A percentile compares a stretch with the other conserved stretches of the same genome.
phyloP scores from a whole-genome alignment of 2,113 vertebrate genomes.

The Poecilia latipinna region DNA sequence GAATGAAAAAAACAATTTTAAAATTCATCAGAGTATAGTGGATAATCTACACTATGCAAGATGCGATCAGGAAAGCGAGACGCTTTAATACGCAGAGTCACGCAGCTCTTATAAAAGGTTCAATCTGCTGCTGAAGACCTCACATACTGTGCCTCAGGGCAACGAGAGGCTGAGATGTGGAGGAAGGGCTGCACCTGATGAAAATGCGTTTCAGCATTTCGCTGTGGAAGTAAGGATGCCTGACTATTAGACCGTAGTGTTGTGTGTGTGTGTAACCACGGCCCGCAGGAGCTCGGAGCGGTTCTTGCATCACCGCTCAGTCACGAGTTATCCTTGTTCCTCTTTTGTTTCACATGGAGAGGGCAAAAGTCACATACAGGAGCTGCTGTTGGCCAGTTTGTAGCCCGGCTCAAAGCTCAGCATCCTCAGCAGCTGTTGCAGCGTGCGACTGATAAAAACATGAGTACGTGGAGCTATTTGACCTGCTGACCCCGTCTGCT shows the following conservation, averaged over 20 bases:
- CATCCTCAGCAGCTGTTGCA: conserved; percentile 21
- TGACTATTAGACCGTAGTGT: not conserved
- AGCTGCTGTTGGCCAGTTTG: not conserved
- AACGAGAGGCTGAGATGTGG: not conserved
- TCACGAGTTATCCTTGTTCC: conserved; percentile 1
- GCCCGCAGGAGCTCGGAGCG: conserved; percentile 4
- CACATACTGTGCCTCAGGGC: conserved; percentile 11
- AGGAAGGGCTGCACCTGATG: conserved; percentile 15
- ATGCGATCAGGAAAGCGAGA: not conserved
- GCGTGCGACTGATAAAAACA: conserved; percentile 19
- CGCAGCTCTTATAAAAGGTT: conserved; percentile 12
- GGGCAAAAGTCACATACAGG: conserved; percentile 27
- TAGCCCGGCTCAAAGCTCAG: not conserved
- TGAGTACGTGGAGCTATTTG: conserved; percentile 29
- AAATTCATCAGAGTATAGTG: not conserved
- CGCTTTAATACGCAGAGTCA: conserved; percentile 2
- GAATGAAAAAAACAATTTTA: not conserved
- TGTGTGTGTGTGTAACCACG: not conserved
- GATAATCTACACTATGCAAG: not conserved
- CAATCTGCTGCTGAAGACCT: conserved; percentile 22
- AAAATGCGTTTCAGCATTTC: conserved; percentile 23
- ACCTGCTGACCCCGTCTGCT: conserved; percentile 22
- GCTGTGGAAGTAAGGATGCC: conserved; percentile 9
- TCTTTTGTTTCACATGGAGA: conserved; percentile 4
- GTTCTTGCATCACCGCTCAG: not conserved